Evolutionary conservation across 1,140 invertebrate species (phyloP), one percentile per base, ranked within the genome.

Genomic region (Hylaeus anthracinus): DNA sequence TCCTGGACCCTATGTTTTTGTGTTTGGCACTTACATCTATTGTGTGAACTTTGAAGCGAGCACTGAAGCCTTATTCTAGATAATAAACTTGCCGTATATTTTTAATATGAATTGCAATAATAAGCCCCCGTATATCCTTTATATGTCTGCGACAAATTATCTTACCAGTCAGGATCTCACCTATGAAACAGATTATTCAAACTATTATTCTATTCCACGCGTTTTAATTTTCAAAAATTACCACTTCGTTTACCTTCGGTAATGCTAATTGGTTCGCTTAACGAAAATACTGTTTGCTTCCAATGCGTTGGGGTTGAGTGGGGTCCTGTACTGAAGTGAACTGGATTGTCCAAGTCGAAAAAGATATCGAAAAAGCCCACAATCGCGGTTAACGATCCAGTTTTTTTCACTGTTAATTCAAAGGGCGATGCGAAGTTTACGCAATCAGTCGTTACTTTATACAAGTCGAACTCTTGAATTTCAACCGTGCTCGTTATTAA

Each of bases 261-360:
- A 3, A 98, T 95, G 82, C 92, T 88, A 88, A 96, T 95, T 85
- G 96, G 95, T 88, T 97, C 94, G 86, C 94, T 96, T 56, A 99
- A 94, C 87, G 98, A 98, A 91, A 99, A 98, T 9, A 99, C 95
- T 1, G 98, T 99, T 93, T 99, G 99, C 93, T 99, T 99, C 99
- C 99, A 99, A 94, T 99, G 98, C 9, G 98, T 99, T 69, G 95
- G 94, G 81, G 94, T 94, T 88, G 95, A 95, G 81, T 94, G 94
- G 72, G 96, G 98, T 88, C 96, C 96, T 84, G 97, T 98, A 74
- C 95, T 96, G 64, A 98, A 94, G 10, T 93, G 91, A n/a, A 97
- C 93, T 43, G 94, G 91, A 87, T 95, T 94, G 2, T 96, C 95
- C 71, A 98, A 90, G 84, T 98, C 96, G 91, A 98, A 98, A 86